Percentiles rank a stretch among this genome's conserved stretches.
phyloP scores from a whole-genome alignment of 2,888 invertebrate genomes.

The Acleris cristana region DNA sequence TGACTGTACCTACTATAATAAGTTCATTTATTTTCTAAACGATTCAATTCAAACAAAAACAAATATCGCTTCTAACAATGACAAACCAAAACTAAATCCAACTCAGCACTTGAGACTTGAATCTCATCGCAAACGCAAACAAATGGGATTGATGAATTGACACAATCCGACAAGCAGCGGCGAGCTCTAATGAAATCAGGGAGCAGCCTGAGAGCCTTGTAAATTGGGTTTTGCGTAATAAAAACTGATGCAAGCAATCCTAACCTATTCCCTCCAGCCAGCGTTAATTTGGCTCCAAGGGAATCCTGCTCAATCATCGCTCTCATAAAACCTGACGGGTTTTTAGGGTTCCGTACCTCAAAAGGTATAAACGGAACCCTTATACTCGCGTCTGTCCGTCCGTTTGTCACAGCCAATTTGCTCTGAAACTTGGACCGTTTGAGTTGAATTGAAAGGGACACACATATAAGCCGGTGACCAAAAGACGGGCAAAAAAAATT shows the following conservation, averaged over 20 bases:
- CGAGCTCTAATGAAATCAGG: conserved; percentile 11
- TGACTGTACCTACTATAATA: too few species aligned
- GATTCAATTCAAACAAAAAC: neutral
- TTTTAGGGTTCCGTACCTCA: conserved; percentile 23
- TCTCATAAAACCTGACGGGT: conserved; percentile 41
- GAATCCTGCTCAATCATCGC: conserved; percentile 58
- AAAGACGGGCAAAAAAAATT: too few species aligned
- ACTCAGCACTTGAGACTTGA: neutral
- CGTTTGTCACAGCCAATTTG: too few species aligned
- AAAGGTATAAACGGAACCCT: too few species aligned
- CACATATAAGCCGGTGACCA: too few species aligned
- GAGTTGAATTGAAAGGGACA: too few species aligned
- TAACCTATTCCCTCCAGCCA: neutral
- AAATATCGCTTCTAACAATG: neutral
- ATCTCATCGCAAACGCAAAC: conserved; percentile 1
- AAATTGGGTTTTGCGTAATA: conserved; percentile 6
- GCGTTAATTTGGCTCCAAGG: conserved; percentile 23
- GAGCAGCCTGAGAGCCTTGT: neutral
- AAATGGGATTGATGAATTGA: conserved; percentile 11
- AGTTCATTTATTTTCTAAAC: too few species aligned
- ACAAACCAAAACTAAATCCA: neutral
- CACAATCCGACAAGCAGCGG: neutral
- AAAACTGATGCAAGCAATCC: conserved; percentile 20
- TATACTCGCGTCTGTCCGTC: too few species aligned
- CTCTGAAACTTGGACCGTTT: too few species aligned